Base-by-base conservation (phyloP, 2,113 vertebrate genomes). In the Hippolais icterina region DNA sequence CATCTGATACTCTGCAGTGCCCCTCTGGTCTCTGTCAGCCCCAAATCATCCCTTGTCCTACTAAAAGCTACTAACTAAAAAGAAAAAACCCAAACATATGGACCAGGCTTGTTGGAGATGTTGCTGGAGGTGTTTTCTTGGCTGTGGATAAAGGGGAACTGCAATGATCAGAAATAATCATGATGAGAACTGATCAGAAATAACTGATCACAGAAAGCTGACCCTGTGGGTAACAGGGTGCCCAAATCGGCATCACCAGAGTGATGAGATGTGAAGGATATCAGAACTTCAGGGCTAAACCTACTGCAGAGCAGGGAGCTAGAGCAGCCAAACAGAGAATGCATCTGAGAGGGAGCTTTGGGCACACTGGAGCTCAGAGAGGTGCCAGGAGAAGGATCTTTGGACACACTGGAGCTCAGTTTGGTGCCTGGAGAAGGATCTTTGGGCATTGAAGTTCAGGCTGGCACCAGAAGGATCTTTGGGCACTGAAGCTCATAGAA, bases 111-210 rank as follows among this genome's bases (percentile, higher is more conserved):
- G 53, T 61, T 95, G 78, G 82, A 72, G 61, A 47, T 74, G 57
- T 27, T 95, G 65, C 75, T 87, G 81, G 77, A 87, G 70, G 81
- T 10, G 1, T 87, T 93, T 91, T 41, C 69, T 87, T 93, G 74
- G 84, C 83, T 54, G 50, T 37, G 61, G 72, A 53, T 64, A 27
- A 65, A 95, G 57, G n/a, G 39, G 60, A 87, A 8, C 31, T 3
- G 2, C 86, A 57, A 2, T 17, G 77, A 47, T 91, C 60, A 81
- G 64, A 65, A 94, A 56, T 39, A 39, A 39, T 39, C 37, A 39
- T 11, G 37, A 39, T 39, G 37, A 39, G 37, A 39, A 39, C 37
- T 39, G 37, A 39, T 39, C 37, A 39, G 37, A 39, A 39, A 39
- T 39, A 39, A 39, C 37, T 39, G 9, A 64, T 19, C 23, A 1